Evolutionary conservation across 1,140 invertebrate genomes (phyloP).

Genomic region (Lutraria rhynchaena): DNA sequence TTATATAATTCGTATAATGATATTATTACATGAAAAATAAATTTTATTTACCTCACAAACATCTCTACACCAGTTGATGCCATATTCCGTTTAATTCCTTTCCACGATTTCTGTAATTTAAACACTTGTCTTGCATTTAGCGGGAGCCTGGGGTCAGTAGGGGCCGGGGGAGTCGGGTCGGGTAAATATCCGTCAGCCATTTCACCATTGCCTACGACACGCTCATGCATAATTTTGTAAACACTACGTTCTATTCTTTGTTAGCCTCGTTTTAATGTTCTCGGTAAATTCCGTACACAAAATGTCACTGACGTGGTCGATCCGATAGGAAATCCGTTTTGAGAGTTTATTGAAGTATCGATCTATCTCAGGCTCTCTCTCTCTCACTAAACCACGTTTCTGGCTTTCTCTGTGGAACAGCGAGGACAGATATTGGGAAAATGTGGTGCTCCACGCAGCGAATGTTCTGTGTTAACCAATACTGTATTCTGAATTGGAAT

Average conservation of each 20-base stretch:
- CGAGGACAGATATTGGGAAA: too few species aligned
- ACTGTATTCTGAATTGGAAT: too few species aligned
- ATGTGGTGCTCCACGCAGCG: too few species aligned
- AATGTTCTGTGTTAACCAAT: too few species aligned
- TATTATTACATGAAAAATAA: neutral
- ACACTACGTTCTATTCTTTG: slow-evolving; percentile 27
- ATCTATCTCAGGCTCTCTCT: neutral
- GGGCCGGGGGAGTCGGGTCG: slow-evolving; percentile 72
- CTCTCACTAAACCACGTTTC: too few species aligned
- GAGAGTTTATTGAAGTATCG: slow-evolving; percentile 16
- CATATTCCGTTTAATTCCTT: slow-evolving; percentile 79
- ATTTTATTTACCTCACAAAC: slow-evolving; percentile 75
- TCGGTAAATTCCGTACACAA: slow-evolving; percentile 23
- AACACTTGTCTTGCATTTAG: slow-evolving; percentile 78
- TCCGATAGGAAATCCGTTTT: slow-evolving; percentile 15
- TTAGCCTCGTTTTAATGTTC: slow-evolving; percentile 17
- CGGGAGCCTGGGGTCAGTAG: slow-evolving; percentile 75
- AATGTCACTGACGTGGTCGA: slow-evolving; percentile 1
- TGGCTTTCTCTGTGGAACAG: too few species aligned
- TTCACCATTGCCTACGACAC: slow-evolving; percentile 54
- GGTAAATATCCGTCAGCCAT: slow-evolving; percentile 69
- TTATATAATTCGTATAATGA: too few species aligned
- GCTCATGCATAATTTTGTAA: slow-evolving; percentile 57
- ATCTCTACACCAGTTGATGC: slow-evolving; percentile 79
- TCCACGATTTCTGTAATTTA: slow-evolving; percentile 80